Base-by-base conservation (phyloP, 2,888 invertebrate species). In the Drosophila niveifrons region DNA sequence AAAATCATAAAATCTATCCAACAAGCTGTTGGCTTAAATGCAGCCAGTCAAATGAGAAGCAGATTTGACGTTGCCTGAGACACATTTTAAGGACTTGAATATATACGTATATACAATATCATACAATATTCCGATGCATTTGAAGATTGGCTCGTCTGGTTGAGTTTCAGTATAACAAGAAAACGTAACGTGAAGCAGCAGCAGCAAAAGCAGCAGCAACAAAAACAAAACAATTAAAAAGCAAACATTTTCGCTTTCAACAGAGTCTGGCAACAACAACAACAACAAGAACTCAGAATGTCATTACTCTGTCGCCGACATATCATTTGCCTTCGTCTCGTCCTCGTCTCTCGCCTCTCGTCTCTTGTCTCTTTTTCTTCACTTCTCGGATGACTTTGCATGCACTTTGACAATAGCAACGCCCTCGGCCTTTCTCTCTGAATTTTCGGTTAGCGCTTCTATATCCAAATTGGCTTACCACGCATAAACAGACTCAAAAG, bases 381-480 rank as follows among this genome's bases (percentile, higher is more conserved):
- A 46, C 11, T 59, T 55, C 53, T 65, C 28, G 46, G 50, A 68
- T 72, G 66, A 72, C 72, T 78, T 59, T 57, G 56, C 50, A 51
- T 88, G 89, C 89, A 82, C 84, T 83, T 68, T 76, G 73, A 87
- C 78, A 88, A 86, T 83, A 88, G 63, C 78, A 72, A 73, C 70
- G 83, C 72, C 86, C 76, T 74, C 44, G 68, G 58, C 70, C 56
- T 65, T 65, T 23, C 23, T 66, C 64, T 53, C 48, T 46, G 31
- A 67, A 75, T 79, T 87, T 80, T 84, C 72, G 75, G 85, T 73
- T 71, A 74, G 69, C 69, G 81, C 52, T 72, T 68, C 77, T 77
- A 81, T 81, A 88, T 79, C 75, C 77, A 89, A 85, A 89, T 85
- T 85, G 85, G 89, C 89, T 85, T 85, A 87, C 82, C 88, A 85